These are phyloP conservation scores for Malurus melanocephalus DNA, from an alignment of 2,113 vertebrate species.

Conservation along the genomic window DNA sequence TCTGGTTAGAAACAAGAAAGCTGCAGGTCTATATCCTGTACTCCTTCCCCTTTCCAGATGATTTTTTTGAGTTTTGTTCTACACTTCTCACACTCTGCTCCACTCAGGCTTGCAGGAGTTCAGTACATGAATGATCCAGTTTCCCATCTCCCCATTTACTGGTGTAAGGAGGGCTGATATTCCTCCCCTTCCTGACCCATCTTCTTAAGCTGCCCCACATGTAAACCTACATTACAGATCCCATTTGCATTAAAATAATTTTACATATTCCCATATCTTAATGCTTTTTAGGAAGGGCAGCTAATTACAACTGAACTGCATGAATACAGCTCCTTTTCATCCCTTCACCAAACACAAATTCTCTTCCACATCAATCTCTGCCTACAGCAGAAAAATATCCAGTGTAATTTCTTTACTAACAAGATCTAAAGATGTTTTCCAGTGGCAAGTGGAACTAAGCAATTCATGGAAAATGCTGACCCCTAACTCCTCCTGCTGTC, in stretches of 20 bases:
- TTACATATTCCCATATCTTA: neutral
- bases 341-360: neutral
- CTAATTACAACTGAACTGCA: neutral
- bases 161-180: too few relatives aligned
- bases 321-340: neutral
- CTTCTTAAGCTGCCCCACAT: neutral
- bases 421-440: neutral
- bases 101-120: neutral
- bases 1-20: neutral
- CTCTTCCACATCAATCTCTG: neutral
- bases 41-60: neutral
- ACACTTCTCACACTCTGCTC: neutral
- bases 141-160: neutral
- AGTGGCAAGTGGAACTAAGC: neutral
- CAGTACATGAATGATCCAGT: fast-evolving
- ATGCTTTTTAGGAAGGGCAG: neutral
- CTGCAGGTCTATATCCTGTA: neutral
- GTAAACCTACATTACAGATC: neutral
- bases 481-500: neutral
- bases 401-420: neutral
- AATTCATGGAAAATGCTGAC: neutral
- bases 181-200: neutral
- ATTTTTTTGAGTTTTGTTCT: neutral
- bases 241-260: neutral
- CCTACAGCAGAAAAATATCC: neutral